Conservation (phyloP, 2,888 invertebrate genomes). For the Melipona beecheii region DNA sequence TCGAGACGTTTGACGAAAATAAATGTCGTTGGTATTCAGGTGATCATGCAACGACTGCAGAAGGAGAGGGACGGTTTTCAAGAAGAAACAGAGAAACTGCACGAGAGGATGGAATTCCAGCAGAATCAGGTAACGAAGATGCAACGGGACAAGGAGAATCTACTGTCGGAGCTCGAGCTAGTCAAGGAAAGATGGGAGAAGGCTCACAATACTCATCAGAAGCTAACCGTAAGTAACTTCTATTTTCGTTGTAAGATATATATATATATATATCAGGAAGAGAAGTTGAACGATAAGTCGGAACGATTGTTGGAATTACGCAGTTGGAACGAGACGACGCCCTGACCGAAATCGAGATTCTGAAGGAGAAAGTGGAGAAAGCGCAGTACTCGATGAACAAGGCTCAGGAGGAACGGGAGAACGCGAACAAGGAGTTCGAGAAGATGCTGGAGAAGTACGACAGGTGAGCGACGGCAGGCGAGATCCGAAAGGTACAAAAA, state of each 20-base stretch:
- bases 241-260: not conserved
- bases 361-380: conserved; percentile 96
- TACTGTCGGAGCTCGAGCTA: conserved; percentile 93
- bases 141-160: conserved; percentile 93
- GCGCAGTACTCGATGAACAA: conserved; percentile 92
- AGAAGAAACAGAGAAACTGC: conserved; percentile 92
- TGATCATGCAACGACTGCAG: conserved; percentile 91
- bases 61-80: conserved; percentile 94
- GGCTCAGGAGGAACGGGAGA: conserved; percentile 94
- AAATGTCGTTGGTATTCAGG: conserved; percentile 82
- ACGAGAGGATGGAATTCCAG: conserved; percentile 92
- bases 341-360: conserved; percentile 92
- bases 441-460: conserved; percentile 97
- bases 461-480: conserved; percentile 85
- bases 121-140: conserved; percentile 92
- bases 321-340: conserved; percentile 95
- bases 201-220: conserved; percentile 92
- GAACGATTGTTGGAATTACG: not conserved
- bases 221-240: conserved; percentile 88
- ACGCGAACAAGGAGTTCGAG: conserved; percentile 95
- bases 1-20: not conserved
- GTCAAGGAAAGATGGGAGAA: conserved; percentile 96
- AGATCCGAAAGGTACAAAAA: not conserved
- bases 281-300: not conserved
- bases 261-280: no score